Base-by-base conservation (phyloP, 2,113 vertebrate species). In the Alethe diademata region DNA sequence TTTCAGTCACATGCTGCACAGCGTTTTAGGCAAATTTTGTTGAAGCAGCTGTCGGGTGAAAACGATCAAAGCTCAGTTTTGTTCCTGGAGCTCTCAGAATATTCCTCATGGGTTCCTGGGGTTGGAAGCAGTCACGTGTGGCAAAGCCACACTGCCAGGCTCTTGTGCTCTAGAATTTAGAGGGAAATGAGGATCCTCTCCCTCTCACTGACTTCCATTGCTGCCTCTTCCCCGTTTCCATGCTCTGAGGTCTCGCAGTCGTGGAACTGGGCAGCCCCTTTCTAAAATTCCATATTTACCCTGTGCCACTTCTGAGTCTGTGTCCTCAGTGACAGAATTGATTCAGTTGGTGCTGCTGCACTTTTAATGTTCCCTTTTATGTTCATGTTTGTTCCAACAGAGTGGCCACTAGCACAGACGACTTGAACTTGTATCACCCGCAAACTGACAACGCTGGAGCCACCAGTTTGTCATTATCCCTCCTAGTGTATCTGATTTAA, bases 31-130 rank as follows among this genome's bases (percentile, higher is more conserved):
- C 94, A 96, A 74, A 91, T 92, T 90, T 92, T 93, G 91, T 97
- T 97, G 86, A 92, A 96, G 96, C 83, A 92, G 83, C 97, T 71
- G 78, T 97, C 29, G 78, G 97, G 97, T 97, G 96, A 96, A 95
- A 98, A 92, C 91, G 43, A 97, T 98, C 97, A 98, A 97, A 97
- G 97, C 97, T 98, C 96, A 95, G 98, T 98, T 98, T 96, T 97
- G 97, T 98, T 97, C 95, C 82, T 69, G 24, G 96, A 95, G 84
- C 95, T 96, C 96, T 96, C 90, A 82, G 95, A 97, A 98, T 97
- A 98, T 98, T 97, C 94, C 96, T 98, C 97, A 96, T 81, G 95
- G 96, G 84, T 98, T 95, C 88, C 96, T 56, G 40, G 96, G 94
- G 98, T 97, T 96, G 97, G 97, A 98, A 97, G 97, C 96, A 92